Conservation (phyloP, 64 coral and sea anemone species). For the Acropora yongei region DNA sequence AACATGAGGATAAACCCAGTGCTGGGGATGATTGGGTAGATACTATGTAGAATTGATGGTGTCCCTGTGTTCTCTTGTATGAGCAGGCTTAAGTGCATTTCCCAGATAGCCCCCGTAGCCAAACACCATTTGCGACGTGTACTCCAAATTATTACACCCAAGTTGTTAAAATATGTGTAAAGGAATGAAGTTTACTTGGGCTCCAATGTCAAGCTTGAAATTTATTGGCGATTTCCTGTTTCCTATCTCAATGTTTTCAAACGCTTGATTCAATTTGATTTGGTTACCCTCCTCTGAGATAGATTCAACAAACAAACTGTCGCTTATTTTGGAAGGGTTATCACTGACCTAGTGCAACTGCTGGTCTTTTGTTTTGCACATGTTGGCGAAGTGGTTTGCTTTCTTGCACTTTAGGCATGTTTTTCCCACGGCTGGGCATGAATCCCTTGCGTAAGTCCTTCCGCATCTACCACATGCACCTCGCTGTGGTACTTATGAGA, state of each 20-base stretch:
- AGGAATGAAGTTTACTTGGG: constrained; percentile 11
- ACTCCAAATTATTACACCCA: neutral
- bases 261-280: neutral
- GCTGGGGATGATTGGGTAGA: no score
- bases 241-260: no score
- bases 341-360: constrained; percentile 10
- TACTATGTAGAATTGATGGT: neutral
- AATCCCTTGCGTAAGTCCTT: neutral
- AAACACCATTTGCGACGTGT: no score
- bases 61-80: neutral
- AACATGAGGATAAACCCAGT: neutral
- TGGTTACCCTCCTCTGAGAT: neutral
- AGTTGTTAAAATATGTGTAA: neutral
- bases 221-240: no score
- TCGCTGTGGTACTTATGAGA: no score
- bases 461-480: constrained; percentile 10
- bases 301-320: no score
- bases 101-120: neutral
- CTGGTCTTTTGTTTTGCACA: no score
- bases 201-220: constrained; percentile 7
- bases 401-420: constrained; percentile 41
- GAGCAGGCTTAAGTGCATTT: neutral
- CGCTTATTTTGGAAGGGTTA: neutral
- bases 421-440: constrained; percentile 42
- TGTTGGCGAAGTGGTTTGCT: no score